A percentile compares a stretch with the other conserved stretches of the same genome.
These are phyloP conservation scores for Gymnorhina tibicen DNA, from an alignment of 2,113 vertebrate genomes.

Conservation along the genomic window DNA sequence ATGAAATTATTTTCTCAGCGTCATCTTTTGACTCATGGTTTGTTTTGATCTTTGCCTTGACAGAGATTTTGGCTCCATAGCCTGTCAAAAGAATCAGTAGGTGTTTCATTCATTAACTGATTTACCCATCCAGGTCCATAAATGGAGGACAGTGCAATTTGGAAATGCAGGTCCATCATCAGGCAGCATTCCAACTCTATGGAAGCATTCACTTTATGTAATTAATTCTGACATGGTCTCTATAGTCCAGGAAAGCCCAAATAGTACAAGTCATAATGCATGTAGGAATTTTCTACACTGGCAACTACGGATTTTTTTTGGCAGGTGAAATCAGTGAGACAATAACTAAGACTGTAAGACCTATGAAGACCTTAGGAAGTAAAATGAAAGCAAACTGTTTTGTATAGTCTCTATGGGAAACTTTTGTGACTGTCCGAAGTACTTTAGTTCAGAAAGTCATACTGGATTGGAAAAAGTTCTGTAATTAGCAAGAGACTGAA, in stretches of 20 bases:
- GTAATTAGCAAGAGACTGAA: background rate
- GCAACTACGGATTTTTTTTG: background rate
- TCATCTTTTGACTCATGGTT: background rate
- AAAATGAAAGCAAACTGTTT: background rate
- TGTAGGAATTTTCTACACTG: background rate
- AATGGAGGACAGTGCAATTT: background rate
- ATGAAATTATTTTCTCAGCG: background rate
- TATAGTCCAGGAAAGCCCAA: background rate
- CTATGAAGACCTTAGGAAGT: background rate
- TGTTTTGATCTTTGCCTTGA: background rate
- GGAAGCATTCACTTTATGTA: background rate
- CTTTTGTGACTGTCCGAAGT: background rate
- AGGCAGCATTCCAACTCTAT: background rate
- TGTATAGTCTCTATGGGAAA: background rate
- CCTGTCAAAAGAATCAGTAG: background rate
- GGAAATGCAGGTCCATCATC: background rate
- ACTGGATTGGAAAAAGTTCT: background rate
- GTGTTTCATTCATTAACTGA: background rate
- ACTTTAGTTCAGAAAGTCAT: background rate
- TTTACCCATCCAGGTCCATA: background rate
- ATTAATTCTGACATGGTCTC: background rate
- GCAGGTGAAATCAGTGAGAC: background rate
- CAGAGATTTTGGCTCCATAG: background rate
- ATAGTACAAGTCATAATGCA: background rate
- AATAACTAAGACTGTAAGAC: background rate